Base-by-base conservation (phyloP, 2,113 vertebrate genomes). In the Proteles cristata region DNA sequence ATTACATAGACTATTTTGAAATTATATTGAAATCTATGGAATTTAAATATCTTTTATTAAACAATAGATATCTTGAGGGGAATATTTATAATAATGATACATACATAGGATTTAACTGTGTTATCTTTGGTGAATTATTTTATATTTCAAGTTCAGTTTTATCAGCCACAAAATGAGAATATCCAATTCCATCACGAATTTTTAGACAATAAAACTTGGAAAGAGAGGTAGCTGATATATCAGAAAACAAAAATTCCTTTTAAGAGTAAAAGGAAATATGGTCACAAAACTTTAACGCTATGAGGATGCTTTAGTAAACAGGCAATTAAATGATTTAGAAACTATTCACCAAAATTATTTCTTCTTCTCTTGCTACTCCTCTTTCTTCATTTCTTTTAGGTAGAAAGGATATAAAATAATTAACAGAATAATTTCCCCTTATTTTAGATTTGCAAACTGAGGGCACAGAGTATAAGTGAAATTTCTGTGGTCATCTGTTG, bases 1-100 rank as follows among this genome's bases (percentile, higher is more conserved):
- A 85, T 88, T 88, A 77, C 80, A 33, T 63, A 50, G 45, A 61
- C 11, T 84, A 12, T 90, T 96, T 35, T 79, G 61, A 92, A 90
- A 88, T 89, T 84, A 71, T 14, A 45, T 48, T 63, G 50, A 96
- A 96, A 92, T 84, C 81, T 45, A 15, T 91, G 43, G 43, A 94
- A 89, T 3, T 94, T 66, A 94, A 88, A n/a, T 45, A 89, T 65
- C 6, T 85, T 96, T 91, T 50, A 48, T 73, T 97, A 84, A 88
- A 91, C 50, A 96, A 28, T 79, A 80, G 16, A 31, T 48, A 65
- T 45, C 1, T 76, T 50, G 33, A 45, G 11, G 26, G 76, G 33
- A 96, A n/a, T 48, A 68, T 84, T 50, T 94, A 0, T 88, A 93
- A 76, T 94, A 74, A 93, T 88, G 39, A 86, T 69, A 33, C 12